Evolutionary conservation across 2,888 invertebrate species (phyloP).

Genomic region (Calliphora vomitoria): DNA sequence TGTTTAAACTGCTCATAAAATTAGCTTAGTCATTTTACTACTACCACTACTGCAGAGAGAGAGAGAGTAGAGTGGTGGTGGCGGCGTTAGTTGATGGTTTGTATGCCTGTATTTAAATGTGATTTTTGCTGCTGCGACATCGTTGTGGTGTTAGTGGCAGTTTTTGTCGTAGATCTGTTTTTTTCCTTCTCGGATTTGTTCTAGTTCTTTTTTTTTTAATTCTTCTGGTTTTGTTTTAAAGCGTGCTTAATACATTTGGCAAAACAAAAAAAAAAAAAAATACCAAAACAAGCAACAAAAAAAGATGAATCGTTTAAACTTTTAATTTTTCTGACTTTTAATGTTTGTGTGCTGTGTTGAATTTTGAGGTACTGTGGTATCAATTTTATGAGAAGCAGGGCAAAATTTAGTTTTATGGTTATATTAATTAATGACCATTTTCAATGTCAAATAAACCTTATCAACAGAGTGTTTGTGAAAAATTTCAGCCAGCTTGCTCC

Average conservation of each 20-base stretch:
- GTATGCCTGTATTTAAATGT: neutral
- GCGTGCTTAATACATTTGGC: slow-evolving; percentile 40
- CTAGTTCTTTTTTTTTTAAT: slow-evolving; percentile 29
- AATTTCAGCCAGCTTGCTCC: no score
- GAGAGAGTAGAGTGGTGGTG: neutral
- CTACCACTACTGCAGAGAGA: neutral
- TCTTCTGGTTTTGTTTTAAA: slow-evolving; percentile 35
- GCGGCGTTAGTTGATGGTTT: neutral
- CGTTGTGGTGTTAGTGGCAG: slow-evolving; percentile 41
- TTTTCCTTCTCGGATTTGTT: slow-evolving; percentile 40
- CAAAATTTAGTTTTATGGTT: neutral
- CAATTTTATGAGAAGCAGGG: neutral
- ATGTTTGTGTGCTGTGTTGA: slow-evolving; percentile 17
- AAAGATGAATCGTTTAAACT: slow-evolving; percentile 70
- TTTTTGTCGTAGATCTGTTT: slow-evolving; percentile 35
- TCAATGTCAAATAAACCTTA: no score
- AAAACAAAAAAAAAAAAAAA: neutral
- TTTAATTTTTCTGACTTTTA: slow-evolving; percentile 58
- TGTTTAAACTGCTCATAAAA: slow-evolving; percentile 66
- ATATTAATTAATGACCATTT: no score
- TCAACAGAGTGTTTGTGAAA: no score
- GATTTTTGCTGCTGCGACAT: slow-evolving; percentile 35
- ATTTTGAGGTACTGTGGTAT: slow-evolving; percentile 29
- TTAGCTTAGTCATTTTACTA: slow-evolving; percentile 66
- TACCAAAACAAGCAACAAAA: slow-evolving; percentile 4